A percentile compares a stretch with the other conserved stretches of the same genome.
Evolutionary conservation across 2,797 vertebrate species (phyloP).

Genomic region (Megaceryle alcyon): DNA sequence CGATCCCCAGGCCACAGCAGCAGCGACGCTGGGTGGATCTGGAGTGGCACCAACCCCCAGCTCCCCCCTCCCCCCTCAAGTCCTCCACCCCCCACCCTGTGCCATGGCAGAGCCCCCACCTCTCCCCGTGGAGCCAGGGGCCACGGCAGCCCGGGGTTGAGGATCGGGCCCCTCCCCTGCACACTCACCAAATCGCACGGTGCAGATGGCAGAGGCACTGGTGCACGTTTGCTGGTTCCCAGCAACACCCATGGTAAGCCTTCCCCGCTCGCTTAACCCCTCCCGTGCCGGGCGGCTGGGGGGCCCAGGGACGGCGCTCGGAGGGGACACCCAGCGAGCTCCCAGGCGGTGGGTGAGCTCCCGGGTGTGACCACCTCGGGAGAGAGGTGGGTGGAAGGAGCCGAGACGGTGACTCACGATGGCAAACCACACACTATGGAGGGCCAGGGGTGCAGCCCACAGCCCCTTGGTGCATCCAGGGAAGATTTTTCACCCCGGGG

Average conservation of each 20-base stretch:
- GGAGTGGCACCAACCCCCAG: too few species aligned
- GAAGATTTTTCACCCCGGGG: background rate
- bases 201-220: background rate
- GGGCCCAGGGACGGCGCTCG: background rate
- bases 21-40: fast-evolving
- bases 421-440: fast-evolving
- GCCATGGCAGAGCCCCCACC: fast-evolving
- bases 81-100: fast-evolving
- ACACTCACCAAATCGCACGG: conserved; percentile 47
- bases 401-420: fast-evolving
- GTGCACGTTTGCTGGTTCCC: background rate
- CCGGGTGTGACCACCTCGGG: fast-evolving
- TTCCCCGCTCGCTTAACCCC: background rate
- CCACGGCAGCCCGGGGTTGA: background rate
- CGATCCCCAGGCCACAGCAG: fast-evolving
- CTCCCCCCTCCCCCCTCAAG: too few species aligned
- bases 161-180: background rate
- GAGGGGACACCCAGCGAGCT: background rate
- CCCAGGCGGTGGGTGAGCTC: fast-evolving
- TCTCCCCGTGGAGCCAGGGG: too few species aligned
- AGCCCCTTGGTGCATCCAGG: background rate
- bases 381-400: background rate
- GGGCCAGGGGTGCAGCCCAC: background rate
- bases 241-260: conserved; percentile 25
- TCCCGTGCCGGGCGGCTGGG: background rate